These are phyloP conservation scores for Chroicocephalus ridibundus DNA, from an alignment of 2,113 vertebrate genomes.

Conservation along the genomic window DNA sequence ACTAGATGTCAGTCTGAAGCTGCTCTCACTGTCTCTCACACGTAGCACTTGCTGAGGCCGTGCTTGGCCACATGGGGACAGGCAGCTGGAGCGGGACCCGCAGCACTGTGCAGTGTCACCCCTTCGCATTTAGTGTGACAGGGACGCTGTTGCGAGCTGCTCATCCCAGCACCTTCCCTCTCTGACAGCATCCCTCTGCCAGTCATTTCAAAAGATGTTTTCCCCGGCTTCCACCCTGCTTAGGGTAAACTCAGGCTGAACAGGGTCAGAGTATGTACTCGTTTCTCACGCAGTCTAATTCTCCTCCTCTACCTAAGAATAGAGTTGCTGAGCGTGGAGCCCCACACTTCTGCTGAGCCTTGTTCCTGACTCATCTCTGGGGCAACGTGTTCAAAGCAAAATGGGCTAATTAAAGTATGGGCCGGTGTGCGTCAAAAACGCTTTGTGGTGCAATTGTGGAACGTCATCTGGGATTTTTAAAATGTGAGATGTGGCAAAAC, in stretches of 20 bases:
- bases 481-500: not conserved
- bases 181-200: not conserved
- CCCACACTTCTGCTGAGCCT: not conserved
- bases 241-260: not conserved
- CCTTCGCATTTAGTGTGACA: fast-evolving
- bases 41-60: not conserved
- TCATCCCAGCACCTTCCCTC: not conserved
- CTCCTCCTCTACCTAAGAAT: not conserved
- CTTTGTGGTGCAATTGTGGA: not conserved
- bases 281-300: not conserved
- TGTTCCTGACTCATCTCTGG: not conserved
- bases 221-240: not conserved
- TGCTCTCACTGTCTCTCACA: not conserved
- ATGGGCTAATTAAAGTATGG: not conserved
- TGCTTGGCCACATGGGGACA: not conserved
- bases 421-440: not conserved
- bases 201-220: not conserved
- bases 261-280: not conserved
- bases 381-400: not conserved
- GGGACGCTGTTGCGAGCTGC: not conserved
- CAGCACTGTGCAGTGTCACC: not conserved
- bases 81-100: not conserved
- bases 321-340: not conserved
- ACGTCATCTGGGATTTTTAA: not conserved
- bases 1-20: not conserved